Percentiles rank a stretch among this genome's conserved stretches.
These are phyloP conservation scores for Galaxea fascicularis DNA, from an alignment of 92 coral and sea anemone species.

Conservation along the genomic window DNA sequence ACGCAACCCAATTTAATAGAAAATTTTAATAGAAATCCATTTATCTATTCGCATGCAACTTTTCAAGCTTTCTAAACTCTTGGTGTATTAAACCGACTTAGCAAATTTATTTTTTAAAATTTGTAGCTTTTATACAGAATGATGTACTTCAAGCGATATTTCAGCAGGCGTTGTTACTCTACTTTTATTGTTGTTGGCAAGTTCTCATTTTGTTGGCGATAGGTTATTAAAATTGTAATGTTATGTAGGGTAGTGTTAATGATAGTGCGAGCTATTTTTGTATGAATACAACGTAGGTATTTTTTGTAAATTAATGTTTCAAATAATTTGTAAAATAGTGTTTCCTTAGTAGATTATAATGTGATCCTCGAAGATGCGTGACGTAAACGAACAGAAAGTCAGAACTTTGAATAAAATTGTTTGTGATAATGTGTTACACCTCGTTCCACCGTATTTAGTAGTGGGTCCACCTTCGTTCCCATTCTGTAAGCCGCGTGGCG, in stretches of 20 bases:
- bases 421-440: neutral
- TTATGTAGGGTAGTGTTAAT: neutral
- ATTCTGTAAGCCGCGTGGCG: too few relatives aligned
- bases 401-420: constrained; percentile 25
- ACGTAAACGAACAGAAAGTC: neutral
- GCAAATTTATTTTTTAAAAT: constrained; percentile 3
- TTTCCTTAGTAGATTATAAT: constrained; percentile 21
- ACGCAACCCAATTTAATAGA: neutral
- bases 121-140: constrained; percentile 19
- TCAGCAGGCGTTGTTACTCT: neutral
- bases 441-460: neutral
- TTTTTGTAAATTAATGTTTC: constrained; percentile 36
- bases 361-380: neutral
- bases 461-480: neutral
- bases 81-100: neutral
- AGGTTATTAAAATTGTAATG: neutral
- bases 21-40: neutral
- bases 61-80: neutral
- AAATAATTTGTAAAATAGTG: constrained; percentile 29
- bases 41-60: neutral
- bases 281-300: constrained; percentile 27
- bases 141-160: neutral
- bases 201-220: neutral
- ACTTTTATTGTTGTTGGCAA: neutral
- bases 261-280: constrained; percentile 37